Conservation (phyloP, 2,113 vertebrate genomes). For the Rhineura floridana region DNA sequence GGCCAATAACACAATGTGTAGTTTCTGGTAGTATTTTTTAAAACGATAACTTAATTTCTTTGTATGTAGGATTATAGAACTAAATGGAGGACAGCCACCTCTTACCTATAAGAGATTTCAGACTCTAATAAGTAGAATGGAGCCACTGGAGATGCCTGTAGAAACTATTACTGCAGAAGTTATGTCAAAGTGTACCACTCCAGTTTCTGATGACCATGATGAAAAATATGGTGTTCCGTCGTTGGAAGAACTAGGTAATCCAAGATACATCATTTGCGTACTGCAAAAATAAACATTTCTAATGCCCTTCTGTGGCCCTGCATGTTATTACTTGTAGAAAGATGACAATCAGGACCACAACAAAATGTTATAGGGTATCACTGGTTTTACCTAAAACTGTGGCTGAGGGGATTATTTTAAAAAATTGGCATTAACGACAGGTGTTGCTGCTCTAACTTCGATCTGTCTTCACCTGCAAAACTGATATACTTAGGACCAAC, state of each 20-base stretch:
- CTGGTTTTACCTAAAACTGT: not conserved
- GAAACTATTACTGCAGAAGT: slow-evolving; percentile 90
- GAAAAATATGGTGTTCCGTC: slow-evolving; percentile 96
- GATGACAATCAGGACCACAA: not conserved
- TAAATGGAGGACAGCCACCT: slow-evolving; percentile 95
- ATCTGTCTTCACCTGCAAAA: not conserved
- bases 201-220: slow-evolving; percentile 93
- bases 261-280: not conserved
- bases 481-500: too few species aligned
- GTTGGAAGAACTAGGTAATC: slow-evolving; percentile 92
- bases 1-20: too few species aligned
- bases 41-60: not conserved
- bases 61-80: slow-evolving; percentile 90
- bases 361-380: not conserved
- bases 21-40: not conserved
- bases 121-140: slow-evolving; percentile 96
- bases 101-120: slow-evolving; percentile 98
- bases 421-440: not conserved
- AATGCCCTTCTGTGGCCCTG: not conserved
- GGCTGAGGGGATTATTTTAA: not conserved
- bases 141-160: slow-evolving; percentile 86
- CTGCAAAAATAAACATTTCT: not conserved
- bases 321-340: not conserved
- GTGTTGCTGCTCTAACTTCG: not conserved
- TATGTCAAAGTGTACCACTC: slow-evolving; percentile 88